These are phyloP conservation scores for Anolis apletophallus DNA, from an alignment of 2,797 vertebrate species.

Conservation along the genomic window DNA sequence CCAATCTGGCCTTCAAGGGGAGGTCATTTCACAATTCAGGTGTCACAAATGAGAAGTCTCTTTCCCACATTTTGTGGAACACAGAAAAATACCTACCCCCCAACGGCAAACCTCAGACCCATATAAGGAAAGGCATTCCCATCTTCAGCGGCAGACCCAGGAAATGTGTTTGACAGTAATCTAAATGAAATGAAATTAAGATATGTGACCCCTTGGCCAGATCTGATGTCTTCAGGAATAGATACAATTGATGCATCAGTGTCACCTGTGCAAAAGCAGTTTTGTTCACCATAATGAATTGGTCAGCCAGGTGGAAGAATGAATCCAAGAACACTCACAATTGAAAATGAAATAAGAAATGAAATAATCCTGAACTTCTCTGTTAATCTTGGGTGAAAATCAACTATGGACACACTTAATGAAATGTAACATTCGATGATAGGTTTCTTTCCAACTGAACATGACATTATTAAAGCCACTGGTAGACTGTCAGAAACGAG, in stretches of 20 bases:
- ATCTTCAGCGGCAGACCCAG: neutral
- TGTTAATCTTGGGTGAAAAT: neutral
- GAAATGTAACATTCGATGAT: neutral
- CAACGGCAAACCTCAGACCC: too few relatives aligned
- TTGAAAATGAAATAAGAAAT: neutral
- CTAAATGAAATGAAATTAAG: neutral
- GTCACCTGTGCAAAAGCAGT: neutral
- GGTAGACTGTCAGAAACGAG: neutral
- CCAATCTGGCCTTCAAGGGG: too few relatives aligned
- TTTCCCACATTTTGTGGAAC: too few relatives aligned
- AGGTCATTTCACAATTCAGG: too few relatives aligned
- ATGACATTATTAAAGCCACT: neutral
- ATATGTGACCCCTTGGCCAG: neutral
- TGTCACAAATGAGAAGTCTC: too few relatives aligned
- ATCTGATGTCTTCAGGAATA: neutral
- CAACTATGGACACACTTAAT: neutral
- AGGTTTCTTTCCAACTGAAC: neutral
- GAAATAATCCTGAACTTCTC: neutral
- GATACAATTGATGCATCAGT: neutral
- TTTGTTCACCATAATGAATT: neutral
- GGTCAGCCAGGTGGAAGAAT: neutral
- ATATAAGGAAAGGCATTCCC: neutral
- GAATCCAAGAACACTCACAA: neutral
- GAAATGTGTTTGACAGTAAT: neutral
- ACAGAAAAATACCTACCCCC: too few relatives aligned